Percentiles rank a stretch among this genome's conserved stretches.
Conservation (phyloP, 2,888 invertebrate genomes). For the Agapetus fuscipes region DNA sequence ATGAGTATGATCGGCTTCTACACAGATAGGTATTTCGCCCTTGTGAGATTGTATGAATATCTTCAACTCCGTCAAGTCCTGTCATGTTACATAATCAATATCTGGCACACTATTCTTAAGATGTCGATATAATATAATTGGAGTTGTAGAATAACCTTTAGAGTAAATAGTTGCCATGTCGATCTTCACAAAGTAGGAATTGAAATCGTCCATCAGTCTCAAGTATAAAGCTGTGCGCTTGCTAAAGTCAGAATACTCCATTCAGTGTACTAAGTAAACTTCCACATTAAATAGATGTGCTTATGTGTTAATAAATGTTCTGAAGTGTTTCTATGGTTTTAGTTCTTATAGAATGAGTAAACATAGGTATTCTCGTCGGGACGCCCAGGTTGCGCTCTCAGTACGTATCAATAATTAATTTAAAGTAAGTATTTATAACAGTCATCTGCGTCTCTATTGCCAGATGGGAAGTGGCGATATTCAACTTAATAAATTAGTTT, state of each 20-base stretch:
- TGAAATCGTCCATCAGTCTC: conserved; percentile 1
- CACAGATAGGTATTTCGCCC: conserved; percentile 12
- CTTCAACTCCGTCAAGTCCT: background rate
- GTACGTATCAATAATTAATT: too few relatives aligned
- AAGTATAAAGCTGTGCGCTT: background rate
- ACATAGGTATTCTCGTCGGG: background rate
- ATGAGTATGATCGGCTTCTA: background rate
- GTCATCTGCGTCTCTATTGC: too few relatives aligned
- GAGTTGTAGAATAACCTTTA: conserved; percentile 6
- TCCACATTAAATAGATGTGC: conserved; percentile 11
- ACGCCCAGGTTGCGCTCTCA: background rate
- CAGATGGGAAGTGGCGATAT: background rate
- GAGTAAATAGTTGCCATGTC: conserved; percentile 7
- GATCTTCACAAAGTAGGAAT: conserved; percentile 6
- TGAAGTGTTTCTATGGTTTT: conserved; percentile 1
- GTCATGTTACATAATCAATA: conserved; percentile 1
- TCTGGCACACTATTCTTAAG: conserved; percentile 14
- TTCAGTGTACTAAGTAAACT: conserved; percentile 7
- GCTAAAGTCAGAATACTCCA: background rate
- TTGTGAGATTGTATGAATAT: conserved; percentile 10
- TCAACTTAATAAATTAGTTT: background rate
- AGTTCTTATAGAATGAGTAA: background rate
- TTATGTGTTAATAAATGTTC: conserved; percentile 14
- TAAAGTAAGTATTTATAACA: too few relatives aligned
- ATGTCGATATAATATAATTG: conserved; percentile 11